A percentile compares a stretch with the other conserved stretches of the same genome.
phyloP scores from a whole-genome alignment of 35 echinoderm and acorn worm genomes.

The Apostichopus californicus region DNA sequence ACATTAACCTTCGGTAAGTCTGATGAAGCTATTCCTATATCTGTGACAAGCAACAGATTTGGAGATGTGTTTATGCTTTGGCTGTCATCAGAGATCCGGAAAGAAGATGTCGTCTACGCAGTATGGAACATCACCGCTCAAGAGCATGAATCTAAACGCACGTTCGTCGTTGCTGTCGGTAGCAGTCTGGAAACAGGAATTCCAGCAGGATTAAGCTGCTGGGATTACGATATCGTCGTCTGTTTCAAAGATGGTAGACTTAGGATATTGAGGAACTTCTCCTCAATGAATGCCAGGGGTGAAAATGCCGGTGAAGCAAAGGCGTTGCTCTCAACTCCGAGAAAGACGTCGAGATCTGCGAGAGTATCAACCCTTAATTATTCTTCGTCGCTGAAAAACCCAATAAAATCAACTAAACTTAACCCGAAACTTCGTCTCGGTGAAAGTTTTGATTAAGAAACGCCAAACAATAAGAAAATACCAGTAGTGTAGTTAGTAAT shows the following conservation, averaged over 20 bases:
- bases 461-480: too few relatives aligned
- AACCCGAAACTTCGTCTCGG: background rate
- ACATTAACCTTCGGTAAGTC: background rate
- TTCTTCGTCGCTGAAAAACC: background rate
- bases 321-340: background rate
- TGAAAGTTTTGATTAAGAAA: too few relatives aligned
- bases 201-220: slow-evolving; percentile 25
- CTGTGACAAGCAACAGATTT: slow-evolving; percentile 23
- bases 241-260: slow-evolving; percentile 43
- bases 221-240: slow-evolving; percentile 21
- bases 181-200: slow-evolving; percentile 48
- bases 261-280: slow-evolving; percentile 5
- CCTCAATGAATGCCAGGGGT: background rate
- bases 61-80: slow-evolving; percentile 42
- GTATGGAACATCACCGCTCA: slow-evolving; percentile 17
- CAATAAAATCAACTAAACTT: background rate
- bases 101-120: slow-evolving; percentile 36
- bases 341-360: background rate
- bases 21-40: slow-evolving; percentile 29
- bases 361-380: background rate
- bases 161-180: slow-evolving; percentile 26
- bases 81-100: background rate
- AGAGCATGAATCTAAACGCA: background rate
- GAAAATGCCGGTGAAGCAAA: background rate
- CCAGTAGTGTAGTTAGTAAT: too few relatives aligned